Conservation (phyloP, 2,113 vertebrate genomes). For the Peucedramus taeniatus region DNA sequence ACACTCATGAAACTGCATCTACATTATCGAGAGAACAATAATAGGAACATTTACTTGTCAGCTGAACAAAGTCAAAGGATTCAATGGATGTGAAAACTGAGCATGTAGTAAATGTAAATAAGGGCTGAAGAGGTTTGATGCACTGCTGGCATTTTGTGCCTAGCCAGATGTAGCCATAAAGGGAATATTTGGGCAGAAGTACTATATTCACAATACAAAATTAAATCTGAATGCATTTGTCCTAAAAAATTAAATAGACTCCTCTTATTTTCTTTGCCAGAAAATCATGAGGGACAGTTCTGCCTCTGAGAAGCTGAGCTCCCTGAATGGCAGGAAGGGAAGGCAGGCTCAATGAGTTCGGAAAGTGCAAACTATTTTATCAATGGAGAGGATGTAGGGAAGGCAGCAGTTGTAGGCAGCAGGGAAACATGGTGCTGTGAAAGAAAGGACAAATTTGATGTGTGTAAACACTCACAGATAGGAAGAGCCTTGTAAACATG, state of each 20-base stretch:
- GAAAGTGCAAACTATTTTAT: neutral
- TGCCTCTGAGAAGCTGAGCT: neutral
- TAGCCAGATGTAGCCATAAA: neutral
- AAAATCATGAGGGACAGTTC: neutral
- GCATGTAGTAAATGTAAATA: neutral
- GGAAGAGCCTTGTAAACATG: neutral
- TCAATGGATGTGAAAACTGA: neutral
- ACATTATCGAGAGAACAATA: neutral
- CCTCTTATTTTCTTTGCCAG: neutral
- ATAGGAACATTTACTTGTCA: neutral
- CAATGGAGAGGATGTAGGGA: neutral
- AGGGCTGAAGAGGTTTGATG: neutral
- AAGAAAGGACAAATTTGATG: neutral
- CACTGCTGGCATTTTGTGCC: neutral
- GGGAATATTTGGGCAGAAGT: neutral
- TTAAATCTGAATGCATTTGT: slow-evolving; percentile 6
- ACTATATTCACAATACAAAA: neutral
- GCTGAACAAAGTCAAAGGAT: neutral
- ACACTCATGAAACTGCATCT: neutral
- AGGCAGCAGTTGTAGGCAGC: neutral
- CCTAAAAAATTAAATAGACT: neutral
- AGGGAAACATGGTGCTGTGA: neutral
- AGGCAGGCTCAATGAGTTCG: neutral
- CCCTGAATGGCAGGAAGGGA: neutral
- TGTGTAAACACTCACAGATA: neutral